Evolutionary conservation across 2,797 vertebrate genomes (phyloP), one percentile per base, ranked within the genome.

Genomic region (Oryzias dopingdopingensis): DNA sequence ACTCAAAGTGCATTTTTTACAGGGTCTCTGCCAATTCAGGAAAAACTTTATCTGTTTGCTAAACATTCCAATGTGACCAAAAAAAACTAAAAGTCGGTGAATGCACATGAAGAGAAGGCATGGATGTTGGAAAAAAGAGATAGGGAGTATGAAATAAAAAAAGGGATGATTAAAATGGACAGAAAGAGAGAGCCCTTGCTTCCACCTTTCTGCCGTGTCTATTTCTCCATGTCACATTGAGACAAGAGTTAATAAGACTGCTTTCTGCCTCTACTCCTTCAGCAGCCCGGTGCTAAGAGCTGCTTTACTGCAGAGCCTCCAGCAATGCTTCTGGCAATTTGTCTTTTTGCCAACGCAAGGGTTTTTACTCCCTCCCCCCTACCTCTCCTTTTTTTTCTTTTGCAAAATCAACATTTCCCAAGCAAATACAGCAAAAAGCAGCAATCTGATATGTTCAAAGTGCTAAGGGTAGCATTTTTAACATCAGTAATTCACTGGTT

Each of bases 271-370:
- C 14, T 56, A 57, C 77, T 82, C 59, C 71, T 72, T 58, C 75
- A 71, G 66, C 68, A 69, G 58, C 70, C 57, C 6, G n/a, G 61
- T 6, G 41, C 66, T 53, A 63, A 84, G 80, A 68, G 60, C 74
- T 62, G 64, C 74, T 72, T 76, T 74, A 64, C 72, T 80, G 80
- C 76, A 67, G 63, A 70, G 78, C 83, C 80, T 82, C 72, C 72
- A 76, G 80, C 76, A 53, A 54, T 54, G 49, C 80, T 68, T 55
- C 49, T 0, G 49, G 82, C 80, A 77, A 70, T 81, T 72, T 83
- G 72, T 81, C 68, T 81, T 86, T 80, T 82, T 85, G 80, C 83
- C 84, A 83, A 76, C 51, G 26, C 53, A 65, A 54, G 57, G 24
- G 3, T 50, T 76, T 70, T 64, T 50, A 26, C 14, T 13, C 0